These are phyloP conservation scores for Aethes cnicana DNA, from an alignment of 2,888 invertebrate genomes.

Conservation along the genomic window DNA sequence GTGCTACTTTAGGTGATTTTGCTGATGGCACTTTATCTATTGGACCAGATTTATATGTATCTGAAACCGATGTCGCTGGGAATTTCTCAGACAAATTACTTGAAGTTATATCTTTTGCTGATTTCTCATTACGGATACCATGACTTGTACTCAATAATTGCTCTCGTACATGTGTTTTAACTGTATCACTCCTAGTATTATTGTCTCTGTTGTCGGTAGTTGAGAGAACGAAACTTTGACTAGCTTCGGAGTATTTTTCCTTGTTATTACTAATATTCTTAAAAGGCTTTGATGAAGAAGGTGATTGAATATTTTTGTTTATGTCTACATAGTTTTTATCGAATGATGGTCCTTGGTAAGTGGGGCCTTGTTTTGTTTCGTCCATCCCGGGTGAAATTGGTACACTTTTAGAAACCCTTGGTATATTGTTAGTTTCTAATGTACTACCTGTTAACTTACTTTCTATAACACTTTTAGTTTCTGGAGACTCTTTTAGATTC, in stretches of 20 bases:
- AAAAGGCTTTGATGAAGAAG: neutral
- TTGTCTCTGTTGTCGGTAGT: neutral
- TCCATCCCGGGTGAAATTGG: neutral
- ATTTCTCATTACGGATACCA: neutral
- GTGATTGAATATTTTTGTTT: conserved; percentile 16
- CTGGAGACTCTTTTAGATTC: neutral
- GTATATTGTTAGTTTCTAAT: neutral
- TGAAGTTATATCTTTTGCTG: neutral
- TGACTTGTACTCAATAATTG: neutral
- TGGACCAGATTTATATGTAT: conserved; percentile 11
- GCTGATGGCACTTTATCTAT: neutral
- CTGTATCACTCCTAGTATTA: neutral
- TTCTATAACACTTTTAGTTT: neutral
- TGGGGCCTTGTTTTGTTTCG: conserved; percentile 15
- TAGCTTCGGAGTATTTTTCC: neutral
- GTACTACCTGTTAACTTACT: neutral
- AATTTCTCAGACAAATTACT: neutral
- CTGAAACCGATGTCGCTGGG: neutral
- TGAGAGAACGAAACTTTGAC: too few relatives aligned
- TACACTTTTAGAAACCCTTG: conserved; percentile 30
- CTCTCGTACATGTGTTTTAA: neutral
- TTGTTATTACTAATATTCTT: neutral
- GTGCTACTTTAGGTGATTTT: conserved; percentile 18
- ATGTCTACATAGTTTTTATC: conserved; percentile 8
- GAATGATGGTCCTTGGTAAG: neutral